Base-by-base conservation (phyloP, 2,888 invertebrate genomes). In the Xanthia togata region DNA sequence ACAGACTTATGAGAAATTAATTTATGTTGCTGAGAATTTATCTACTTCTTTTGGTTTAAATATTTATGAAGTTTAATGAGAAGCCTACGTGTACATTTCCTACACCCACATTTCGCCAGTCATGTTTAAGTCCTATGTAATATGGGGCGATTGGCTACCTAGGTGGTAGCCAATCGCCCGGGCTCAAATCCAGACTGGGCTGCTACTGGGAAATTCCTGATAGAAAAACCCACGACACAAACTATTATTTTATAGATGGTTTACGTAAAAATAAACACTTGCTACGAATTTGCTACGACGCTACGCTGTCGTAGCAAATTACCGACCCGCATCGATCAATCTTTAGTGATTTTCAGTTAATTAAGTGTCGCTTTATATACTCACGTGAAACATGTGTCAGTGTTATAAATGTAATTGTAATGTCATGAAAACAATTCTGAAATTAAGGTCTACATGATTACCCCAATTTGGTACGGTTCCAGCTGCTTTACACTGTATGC, bases 211-310 rank as follows among this genome's bases (percentile, higher is more conserved):
- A 26, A 44, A 41, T 11, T 20, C 12, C 44, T 44, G 11, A 20
- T 26, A 11, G 5, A 26, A 5, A 64, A 26, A 63, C 17, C 14
- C 17, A 64, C 5, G n/a, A 41, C 17, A 41, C 17, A 41, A 41
- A 64, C 26, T 69, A 23, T 23, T 70, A 70, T 70, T 53, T 47
- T 47, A n/a, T 69, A 14, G 14, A 50, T 23, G 35, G 2, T 26
- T 26, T 47, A 53, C 23, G 12, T 41, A 6, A 72, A 70, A 70
- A 53, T 4, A 44, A 47, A 20, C 35, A 12, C 59, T 38, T 41
- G 76, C 50, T 75, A 75, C 75, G 50, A 35, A 69, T 47, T 60
- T 44, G 35, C 76, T 75, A 65, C 76, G 50, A 17, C n/a, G 59
- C 76, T 75, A 65, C 76, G 47, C 8, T 2, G 9, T n/a, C 68